A percentile compares a stretch with the other conserved stretches of the same genome.
phyloP scores from a whole-genome alignment of 2,113 vertebrate genomes.

The Pangasianodon gigas region DNA sequence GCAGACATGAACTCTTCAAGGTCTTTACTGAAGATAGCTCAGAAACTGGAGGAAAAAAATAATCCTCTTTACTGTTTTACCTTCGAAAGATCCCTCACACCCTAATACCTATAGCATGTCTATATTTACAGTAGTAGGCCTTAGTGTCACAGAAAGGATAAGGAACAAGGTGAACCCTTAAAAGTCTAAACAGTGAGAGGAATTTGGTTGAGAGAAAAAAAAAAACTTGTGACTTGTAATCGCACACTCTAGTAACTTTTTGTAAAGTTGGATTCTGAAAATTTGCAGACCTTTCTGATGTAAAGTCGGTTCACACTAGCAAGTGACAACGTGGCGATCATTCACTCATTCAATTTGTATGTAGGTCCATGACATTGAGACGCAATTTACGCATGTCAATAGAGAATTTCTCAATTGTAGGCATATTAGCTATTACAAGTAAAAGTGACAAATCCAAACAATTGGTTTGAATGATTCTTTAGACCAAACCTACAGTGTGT shows the following conservation, averaged over 20 bases:
- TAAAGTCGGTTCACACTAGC: background rate
- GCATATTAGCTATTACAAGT: background rate
- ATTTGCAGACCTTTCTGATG: background rate
- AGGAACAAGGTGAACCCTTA: background rate
- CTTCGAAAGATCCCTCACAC: background rate
- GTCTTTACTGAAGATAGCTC: background rate
- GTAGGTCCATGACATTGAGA: background rate
- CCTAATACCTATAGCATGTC: background rate
- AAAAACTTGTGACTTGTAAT: background rate
- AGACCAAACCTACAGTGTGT: background rate
- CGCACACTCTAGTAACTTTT: background rate
- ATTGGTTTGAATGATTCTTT: background rate
- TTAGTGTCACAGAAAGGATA: background rate
- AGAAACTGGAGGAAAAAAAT: background rate
- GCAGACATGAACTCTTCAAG: background rate
- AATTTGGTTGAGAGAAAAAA: background rate
- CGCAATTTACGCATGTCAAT: background rate
- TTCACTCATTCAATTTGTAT: background rate
- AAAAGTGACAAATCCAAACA: background rate
- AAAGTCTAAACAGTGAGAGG: background rate
- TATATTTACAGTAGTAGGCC: background rate
- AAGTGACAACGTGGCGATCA: background rate
- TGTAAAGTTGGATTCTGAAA: background rate
- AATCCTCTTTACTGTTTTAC: background rate
- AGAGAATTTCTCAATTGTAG: background rate